Base-by-base conservation (phyloP, 2,888 invertebrate genomes). In the Agonopterix arenella region DNA sequence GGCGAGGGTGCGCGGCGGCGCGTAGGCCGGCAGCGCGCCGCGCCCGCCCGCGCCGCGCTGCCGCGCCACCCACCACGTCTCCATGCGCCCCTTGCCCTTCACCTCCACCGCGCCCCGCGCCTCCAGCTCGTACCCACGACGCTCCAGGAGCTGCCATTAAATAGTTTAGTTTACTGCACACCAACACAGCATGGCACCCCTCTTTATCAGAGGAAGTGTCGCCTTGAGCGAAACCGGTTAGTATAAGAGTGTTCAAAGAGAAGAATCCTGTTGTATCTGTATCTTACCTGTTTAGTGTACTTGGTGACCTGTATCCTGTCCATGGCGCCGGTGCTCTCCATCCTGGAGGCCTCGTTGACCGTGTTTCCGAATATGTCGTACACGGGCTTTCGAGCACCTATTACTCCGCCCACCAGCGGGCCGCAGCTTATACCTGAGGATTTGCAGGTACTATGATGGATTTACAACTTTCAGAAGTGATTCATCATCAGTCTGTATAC, bases 341-440 rank as follows among this genome's bases (percentile, higher is more conserved):
- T 98, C 40, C 98, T 91, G n/a, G 97, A 96, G 2, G 98, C 97
- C 63, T 98, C 96, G 81, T 98, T 98, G 1, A 98, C 98, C 0
- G 98, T 98, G 80, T 98, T 97, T 0, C 98, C 98, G 98, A 98
- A 98, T 61, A 98, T 97, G 76, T 98, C 98, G 81, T 97, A 98
- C 55, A 98, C 97, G 0, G 98, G 98, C 75, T 98, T 98, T 45
- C 97, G 91, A 0, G 98, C 98, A 4, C 98, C 98, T 60, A 98
- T 98, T 1, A 98, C 98, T 0, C 98, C 98, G 57, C 98, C 97
- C 3, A 98, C 97, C 11, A 98, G 86, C 0, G 97, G 96, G 0
- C 98, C 98, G 73, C 96, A 96, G 68, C 96, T 96, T 52, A 98
- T 96, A 11, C 97, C 96, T 94, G 67, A 8, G 4, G 18, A 36